Evolutionary conservation across 2,888 invertebrate species (phyloP), one percentile per base, ranked within the genome.

Genomic region (Empis livida): DNA sequence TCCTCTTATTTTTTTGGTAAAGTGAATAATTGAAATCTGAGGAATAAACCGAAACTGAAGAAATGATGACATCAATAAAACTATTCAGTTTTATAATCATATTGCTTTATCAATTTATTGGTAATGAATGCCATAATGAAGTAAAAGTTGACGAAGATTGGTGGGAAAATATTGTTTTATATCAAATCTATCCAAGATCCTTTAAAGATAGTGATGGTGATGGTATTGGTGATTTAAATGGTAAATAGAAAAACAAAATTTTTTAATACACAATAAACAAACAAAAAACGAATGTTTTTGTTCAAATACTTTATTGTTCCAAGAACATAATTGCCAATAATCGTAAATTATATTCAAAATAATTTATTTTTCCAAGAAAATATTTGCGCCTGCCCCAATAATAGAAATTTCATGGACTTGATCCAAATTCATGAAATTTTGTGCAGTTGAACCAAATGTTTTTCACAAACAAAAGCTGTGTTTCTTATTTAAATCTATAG

Each of bases 171-270:
- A 77, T 81, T 2, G 74, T 67, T 13, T 76, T 86, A 57, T 91
- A 92, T 66, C 86, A 90, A 63, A 80, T 88, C 44, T 84, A 85
- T 61, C 82, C 86, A 1, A 75, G 83, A 55, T 84, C 88, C 6
- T 91, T 86, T 67, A 77, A 77, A 65, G 92, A 93, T 62, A 79
- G 80, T 48, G 68, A 85, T 60, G 80, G 79, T 1, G 84, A 88
- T 66, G 90, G 90, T 1, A 70, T 84, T 15, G 78, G 78, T 2
- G 78, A 78, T 59, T 55, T 78, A 2, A 73, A 71, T 53, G 77
- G 76, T 73, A 61, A 47, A 20, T 20, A 20, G 3, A 38, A 3
- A n/a, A 38, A 13, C 16, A 27, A 10, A n/a, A 15, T 37, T 31
- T 30, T n/a, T n/a, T n/a, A n/a, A n/a, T n/a, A n/a, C n/a, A n/a